These are phyloP conservation scores for Gisinianus flammeolus DNA, from an alignment of 2,888 invertebrate species.

Conservation along the genomic window DNA sequence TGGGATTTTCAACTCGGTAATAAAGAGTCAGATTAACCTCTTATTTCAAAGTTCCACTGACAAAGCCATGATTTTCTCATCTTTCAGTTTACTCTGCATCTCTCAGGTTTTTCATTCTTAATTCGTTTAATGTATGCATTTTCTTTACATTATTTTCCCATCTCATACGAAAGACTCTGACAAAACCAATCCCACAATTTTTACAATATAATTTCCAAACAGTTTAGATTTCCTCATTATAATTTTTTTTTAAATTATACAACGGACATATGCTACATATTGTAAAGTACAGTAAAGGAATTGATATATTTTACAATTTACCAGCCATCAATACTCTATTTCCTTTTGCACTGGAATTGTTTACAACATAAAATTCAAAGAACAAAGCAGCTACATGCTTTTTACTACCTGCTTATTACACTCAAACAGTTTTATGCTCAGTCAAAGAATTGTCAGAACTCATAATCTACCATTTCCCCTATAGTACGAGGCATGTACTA, in stretches of 20 bases:
- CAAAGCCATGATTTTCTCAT: too few species aligned
- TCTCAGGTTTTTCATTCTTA: background rate
- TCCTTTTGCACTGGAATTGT: background rate
- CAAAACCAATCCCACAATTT: too few species aligned
- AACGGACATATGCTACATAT: too few species aligned
- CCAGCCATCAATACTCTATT: background rate
- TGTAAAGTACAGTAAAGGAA: background rate
- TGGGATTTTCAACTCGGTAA: constrained; percentile 12
- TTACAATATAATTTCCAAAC: too few species aligned
- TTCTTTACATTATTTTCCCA: too few species aligned
- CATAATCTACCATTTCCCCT: too few species aligned
- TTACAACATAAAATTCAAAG: background rate
- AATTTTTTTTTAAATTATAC: too few species aligned
- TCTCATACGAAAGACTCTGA: too few species aligned
- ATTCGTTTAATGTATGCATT: background rate
- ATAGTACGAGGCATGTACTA: too few species aligned
- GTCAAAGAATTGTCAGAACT: background rate
- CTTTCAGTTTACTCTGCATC: background rate
- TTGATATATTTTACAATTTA: background rate
- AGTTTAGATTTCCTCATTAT: too few species aligned
- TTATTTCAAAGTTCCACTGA: background rate
- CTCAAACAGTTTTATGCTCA: too few species aligned
- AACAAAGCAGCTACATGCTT: background rate
- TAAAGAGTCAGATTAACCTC: constrained; percentile 38
- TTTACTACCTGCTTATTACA: background rate